Base-by-base conservation (phyloP, 2,797 vertebrate species). In the Gila robusta region DNA sequence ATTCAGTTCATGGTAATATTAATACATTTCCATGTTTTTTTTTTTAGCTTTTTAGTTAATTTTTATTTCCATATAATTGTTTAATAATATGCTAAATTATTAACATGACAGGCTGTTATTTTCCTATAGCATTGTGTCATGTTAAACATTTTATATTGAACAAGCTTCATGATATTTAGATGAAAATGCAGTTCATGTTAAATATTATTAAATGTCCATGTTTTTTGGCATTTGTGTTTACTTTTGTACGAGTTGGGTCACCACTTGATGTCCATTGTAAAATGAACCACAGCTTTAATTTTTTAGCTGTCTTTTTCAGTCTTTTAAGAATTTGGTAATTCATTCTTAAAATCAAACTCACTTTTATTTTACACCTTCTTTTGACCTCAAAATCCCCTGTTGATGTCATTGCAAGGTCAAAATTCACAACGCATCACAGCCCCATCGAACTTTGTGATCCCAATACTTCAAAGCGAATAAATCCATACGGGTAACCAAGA, bases 401-500 rank as follows among this genome's bases (percentile, higher is more conserved):
- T 41, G 17, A 23, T 44, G 54, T 86, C 74, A 71, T n/a, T 77
- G 74, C 66, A 79, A 88, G 83, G 81, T 87, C 73, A 56, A 71
- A 89, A 64, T 49, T 70, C 69, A 21, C 74, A 70, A n/a, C 11
- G 23, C 52, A 72, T 70, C 39, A 39, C 44, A 49, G 32, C 54
- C 10, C 41, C 41, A 80, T 86, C 52, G 77, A 70, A 86, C 80
- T 77, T 82, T 69, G 19, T 62, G 8, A 17, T 41, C 8, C 54
- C 79, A 35, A 69, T 52, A 79, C 64, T 85, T 73, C 64, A 62
- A 69, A 64, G 37, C 26, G 37, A 49, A 88, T 88, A 87, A 88
- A 90, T 90, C 89, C 56, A 90, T 90, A 88, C 1, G n/a, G 23
- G 49, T 79, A 74, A 54, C 87, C 39, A 82, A 81, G 85, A 64